phyloP scores from a whole-genome alignment of 2,888 invertebrate species.

The Scaptomyza reducta region DNA sequence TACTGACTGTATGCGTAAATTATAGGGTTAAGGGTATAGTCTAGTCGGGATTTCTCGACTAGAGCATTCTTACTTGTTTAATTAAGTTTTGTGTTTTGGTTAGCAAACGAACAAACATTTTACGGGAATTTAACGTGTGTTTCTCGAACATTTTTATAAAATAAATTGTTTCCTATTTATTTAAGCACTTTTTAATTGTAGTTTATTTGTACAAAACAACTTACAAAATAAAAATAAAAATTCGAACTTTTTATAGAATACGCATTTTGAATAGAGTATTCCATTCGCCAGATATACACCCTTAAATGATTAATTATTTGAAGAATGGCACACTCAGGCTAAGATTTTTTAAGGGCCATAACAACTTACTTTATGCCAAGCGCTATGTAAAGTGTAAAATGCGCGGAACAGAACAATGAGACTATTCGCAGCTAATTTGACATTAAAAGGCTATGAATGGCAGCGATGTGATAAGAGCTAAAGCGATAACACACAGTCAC shows the following conservation, averaged over 20 bases:
- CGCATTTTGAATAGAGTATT: background rate
- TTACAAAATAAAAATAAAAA: background rate
- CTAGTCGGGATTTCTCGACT: too few species aligned
- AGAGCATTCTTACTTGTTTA: too few species aligned
- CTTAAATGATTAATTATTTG: constrained; percentile 1
- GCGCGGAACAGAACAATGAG: constrained; percentile 47
- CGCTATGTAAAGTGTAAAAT: constrained; percentile 35
- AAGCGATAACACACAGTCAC: constrained; percentile 52
- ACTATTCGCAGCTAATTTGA: constrained; percentile 64
- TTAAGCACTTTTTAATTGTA: too few species aligned
- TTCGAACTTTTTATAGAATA: background rate
- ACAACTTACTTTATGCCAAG: constrained; percentile 22
- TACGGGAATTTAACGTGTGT: too few species aligned
- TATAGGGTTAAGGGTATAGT: too few species aligned
- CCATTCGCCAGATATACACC: background rate
- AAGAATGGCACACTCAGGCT: background rate
- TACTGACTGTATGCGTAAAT: too few species aligned
- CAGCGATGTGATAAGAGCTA: constrained; percentile 34
- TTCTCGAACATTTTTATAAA: too few species aligned
- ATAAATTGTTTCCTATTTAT: too few species aligned
- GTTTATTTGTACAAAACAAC: too few species aligned
- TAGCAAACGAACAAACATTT: too few species aligned
- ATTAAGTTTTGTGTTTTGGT: too few species aligned
- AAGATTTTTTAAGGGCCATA: constrained; percentile 23
- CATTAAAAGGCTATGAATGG: constrained; percentile 64